These are phyloP conservation scores for Strigops habroptila DNA, from an alignment of 2,113 vertebrate species.

Conservation along the genomic window DNA sequence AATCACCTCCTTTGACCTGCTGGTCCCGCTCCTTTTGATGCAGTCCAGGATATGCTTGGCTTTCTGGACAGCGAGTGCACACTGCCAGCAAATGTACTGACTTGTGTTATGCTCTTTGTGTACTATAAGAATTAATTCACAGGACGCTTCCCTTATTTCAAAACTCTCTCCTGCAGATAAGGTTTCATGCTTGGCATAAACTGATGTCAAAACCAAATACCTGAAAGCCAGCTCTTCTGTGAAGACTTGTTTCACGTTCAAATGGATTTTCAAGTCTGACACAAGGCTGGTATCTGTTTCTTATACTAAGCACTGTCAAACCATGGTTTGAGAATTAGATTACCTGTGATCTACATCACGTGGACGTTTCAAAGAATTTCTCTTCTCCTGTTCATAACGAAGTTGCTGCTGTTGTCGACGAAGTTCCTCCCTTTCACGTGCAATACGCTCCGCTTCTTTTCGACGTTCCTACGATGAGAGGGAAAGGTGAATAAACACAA, in stretches of 20 bases:
- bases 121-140: not conserved
- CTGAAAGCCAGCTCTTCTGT: not conserved
- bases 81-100: not conserved
- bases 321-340: not conserved
- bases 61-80: too few relatives aligned
- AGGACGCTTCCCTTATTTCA: not conserved
- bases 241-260: not conserved
- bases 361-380: constrained; percentile 92
- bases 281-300: not conserved
- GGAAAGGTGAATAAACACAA: not conserved
- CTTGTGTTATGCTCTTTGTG: fast-evolving
- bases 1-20: too few relatives aligned
- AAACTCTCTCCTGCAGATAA: not conserved
- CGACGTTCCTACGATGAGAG: constrained; percentile 83
- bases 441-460: constrained; percentile 93
- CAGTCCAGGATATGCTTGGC: too few relatives aligned
- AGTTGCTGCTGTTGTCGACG: constrained; percentile 95
- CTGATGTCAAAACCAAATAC: not conserved
- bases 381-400: constrained; percentile 96
- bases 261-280: not conserved
- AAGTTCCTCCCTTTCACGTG: constrained; percentile 91
- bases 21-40: too few relatives aligned
- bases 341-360: constrained; percentile 93
- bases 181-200: not conserved
- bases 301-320: not conserved